phyloP scores from a whole-genome alignment of 2,113 vertebrate genomes.

The Notothenia coriiceps region DNA sequence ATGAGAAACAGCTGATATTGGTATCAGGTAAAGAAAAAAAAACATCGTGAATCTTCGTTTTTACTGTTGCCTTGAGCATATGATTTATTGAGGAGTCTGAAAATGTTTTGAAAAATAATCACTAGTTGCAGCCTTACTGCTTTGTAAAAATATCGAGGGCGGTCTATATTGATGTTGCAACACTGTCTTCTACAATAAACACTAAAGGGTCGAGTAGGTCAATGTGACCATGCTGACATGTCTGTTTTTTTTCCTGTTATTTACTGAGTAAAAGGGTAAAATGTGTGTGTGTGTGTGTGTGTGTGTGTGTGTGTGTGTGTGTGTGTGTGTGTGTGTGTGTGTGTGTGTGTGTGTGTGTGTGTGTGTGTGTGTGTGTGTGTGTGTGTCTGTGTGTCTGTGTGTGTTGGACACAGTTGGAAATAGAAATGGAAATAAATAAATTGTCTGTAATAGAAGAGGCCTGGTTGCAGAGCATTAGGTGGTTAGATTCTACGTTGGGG shows the following conservation, averaged over 20 bases:
- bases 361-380: no score
- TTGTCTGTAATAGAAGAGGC: slow-evolving; percentile 24
- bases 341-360: neutral
- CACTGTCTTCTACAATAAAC: neutral
- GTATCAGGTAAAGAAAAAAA: no score
- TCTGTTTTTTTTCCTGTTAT: slow-evolving; percentile 22
- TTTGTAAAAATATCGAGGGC: neutral
- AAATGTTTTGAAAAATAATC: neutral
- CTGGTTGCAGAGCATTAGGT: slow-evolving; percentile 38
- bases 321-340: neutral
- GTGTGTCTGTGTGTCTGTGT: neutral
- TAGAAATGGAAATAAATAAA: slow-evolving; percentile 14
- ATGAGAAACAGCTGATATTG: no score
- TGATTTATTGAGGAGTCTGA: neutral
- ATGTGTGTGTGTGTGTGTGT: no score
- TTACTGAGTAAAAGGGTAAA: slow-evolving; percentile 3
- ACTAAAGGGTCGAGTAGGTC: slow-evolving; percentile 5
- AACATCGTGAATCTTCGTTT: no score
- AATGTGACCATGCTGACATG: slow-evolving; percentile 12
- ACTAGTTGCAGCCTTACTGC: no score
- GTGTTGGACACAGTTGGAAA: slow-evolving; percentile 2
- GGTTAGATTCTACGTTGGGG: slow-evolving; percentile 62
- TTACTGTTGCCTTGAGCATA: neutral
- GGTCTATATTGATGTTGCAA: neutral
- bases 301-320: neutral